Conservation (phyloP, 2,113 vertebrate genomes). For the Callionymus lyra region DNA sequence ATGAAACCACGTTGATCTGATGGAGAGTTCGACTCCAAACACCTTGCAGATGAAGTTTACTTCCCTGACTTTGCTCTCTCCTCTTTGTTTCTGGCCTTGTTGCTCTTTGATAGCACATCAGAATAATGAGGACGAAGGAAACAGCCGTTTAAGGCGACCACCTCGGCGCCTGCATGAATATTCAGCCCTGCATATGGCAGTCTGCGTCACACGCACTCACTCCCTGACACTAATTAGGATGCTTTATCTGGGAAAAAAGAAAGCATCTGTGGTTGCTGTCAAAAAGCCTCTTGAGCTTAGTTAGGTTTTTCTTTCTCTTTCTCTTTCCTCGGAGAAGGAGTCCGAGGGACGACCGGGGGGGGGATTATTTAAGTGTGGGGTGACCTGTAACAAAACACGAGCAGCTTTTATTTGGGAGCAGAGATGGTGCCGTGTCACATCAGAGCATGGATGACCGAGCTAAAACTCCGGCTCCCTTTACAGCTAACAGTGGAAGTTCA, state of each 20-base stretch:
- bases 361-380: conserved; percentile 32
- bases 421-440: conserved; percentile 27
- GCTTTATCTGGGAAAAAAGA: conserved; percentile 32
- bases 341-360: conserved; percentile 1
- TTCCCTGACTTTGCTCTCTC: conserved; percentile 50
- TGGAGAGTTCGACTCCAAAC: not conserved
- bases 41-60: not conserved
- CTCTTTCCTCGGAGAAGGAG: no score
- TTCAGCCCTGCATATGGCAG: conserved; percentile 57
- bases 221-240: conserved; percentile 54
- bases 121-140: conserved; percentile 57
- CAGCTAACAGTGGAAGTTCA: conserved; percentile 3
- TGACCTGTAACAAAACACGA: conserved; percentile 29
- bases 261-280: conserved; percentile 41
- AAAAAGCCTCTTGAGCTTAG: conserved; percentile 31
- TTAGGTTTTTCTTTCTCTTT: conserved; percentile 18
- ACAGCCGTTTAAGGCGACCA: conserved; percentile 28
- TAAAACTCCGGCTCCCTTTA: conserved; percentile 5
- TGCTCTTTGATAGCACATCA: conserved; percentile 54
- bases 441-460: not conserved
- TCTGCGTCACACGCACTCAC: conserved; percentile 35
- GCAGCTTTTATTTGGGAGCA: conserved; percentile 20
- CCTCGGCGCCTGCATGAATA: conserved; percentile 51
- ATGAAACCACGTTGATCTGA: no score
- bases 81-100: conserved; percentile 44